Base-by-base conservation (phyloP, 2,888 invertebrate species). In the Quadroppia sp. region DNA sequence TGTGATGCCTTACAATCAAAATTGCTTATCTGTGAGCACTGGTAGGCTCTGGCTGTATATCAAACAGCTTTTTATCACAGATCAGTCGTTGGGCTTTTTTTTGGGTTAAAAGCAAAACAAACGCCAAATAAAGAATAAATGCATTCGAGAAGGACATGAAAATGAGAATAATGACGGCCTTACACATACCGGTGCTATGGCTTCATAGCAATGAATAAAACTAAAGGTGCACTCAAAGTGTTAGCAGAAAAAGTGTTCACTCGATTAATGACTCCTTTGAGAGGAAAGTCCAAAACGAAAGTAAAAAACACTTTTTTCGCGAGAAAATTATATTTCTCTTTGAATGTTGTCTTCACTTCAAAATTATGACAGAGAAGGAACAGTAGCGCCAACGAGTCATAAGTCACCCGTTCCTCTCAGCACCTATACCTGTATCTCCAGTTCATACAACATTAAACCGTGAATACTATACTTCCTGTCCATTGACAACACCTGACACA, bases 61-160 rank as follows among this genome's bases (percentile, higher is more conserved):
- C 30, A 25, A 30, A 59, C 59, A 7, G 30, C n/a, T n/a, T 23
- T 59, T 59, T 59, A 59, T 59, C 59, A 17, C 59, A 59, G 15
- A 59, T 59, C 59, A 59, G 30, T 59, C 30, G 30, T 59, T 59
- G 59, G 59, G n/a, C n/a, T n/a, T n/a, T n/a, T 25, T 59, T 59
- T 59, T 17, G 9, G 53, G 53, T 20, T 53, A 23, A 53, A 53
- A 50, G 53, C 15, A 53, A 23, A 53, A 53, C 23, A 53, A 53
- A 53, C 23, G 53, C 28, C 23, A 53, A 23, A 17, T 6, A 53
- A 28, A 53, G 45, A 45, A 17, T 45, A 13, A 20, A 23, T 20
- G 53, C 53, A 53, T 53, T 53, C n/a, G 25, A 53, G 13, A 53
- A 53, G 23, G 23, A 45, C 15, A 45, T 17, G 15, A 53, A 20